Evolutionary conservation across 1,140 invertebrate species (phyloP).

Genomic region (Drosophila leontia): DNA sequence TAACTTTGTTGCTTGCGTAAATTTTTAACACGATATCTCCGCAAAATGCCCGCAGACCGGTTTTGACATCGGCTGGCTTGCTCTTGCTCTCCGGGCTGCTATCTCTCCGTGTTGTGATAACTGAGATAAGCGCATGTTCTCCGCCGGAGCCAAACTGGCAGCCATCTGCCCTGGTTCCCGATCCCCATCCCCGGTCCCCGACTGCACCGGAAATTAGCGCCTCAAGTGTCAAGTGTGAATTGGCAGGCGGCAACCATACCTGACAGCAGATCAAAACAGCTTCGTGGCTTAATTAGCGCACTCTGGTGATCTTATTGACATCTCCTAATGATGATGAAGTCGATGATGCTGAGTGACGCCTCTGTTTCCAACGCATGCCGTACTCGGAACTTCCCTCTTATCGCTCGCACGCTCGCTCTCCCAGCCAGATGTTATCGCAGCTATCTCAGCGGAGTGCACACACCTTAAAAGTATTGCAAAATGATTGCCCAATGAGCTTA

Average conservation of each 20-base stretch:
- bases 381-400: conserved; percentile 25
- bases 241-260: conserved; percentile 73
- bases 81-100: conserved; percentile 24
- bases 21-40: conserved; percentile 81
- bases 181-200: not conserved
- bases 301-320: conserved; percentile 58
- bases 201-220: conserved; percentile 75
- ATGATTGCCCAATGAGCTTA: conserved; percentile 16
- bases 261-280: conserved; percentile 72
- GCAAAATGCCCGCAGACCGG: conserved; percentile 20
- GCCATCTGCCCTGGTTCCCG: conserved; percentile 23
- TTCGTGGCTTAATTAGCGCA: conserved; percentile 68
- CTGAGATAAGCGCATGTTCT: conserved; percentile 37
- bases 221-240: conserved; percentile 79
- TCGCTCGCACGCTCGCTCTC: conserved; percentile 7
- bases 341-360: conserved; percentile 16
- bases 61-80: conserved; percentile 3
- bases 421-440: conserved; percentile 19
- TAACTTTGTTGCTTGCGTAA: conserved; percentile 74
- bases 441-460: conserved; percentile 31
- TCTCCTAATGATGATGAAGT: conserved; percentile 21
- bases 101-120: conserved; percentile 25
- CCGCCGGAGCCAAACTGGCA: conserved; percentile 17
- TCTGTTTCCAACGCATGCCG: conserved; percentile 6
- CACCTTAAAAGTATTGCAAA: conserved; percentile 34